Percentiles rank a stretch among this genome's conserved stretches.
phyloP scores from a whole-genome alignment of 2,797 vertebrate genomes.

The Tokudaia tokunoshimensis region DNA sequence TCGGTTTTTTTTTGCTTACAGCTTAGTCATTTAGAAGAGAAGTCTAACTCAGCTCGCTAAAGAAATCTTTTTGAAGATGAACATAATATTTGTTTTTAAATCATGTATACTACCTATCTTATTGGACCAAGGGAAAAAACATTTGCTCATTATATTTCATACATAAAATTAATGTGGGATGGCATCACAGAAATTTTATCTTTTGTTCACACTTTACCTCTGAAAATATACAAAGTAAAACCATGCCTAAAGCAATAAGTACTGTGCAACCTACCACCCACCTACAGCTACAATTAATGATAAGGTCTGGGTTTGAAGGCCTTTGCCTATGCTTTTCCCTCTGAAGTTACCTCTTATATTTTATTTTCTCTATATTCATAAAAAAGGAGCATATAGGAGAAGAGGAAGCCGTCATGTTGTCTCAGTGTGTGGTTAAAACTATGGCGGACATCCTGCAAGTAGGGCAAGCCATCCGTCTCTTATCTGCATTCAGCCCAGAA shows the following conservation, averaged over 20 bases:
- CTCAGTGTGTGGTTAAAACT: not conserved
- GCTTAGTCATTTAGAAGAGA: not conserved
- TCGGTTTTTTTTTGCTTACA: not conserved
- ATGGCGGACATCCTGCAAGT: not conserved
- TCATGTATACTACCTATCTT: not conserved
- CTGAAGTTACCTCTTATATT: not conserved
- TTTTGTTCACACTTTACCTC: not conserved
- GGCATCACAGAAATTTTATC: not conserved
- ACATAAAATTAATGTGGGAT: not conserved
- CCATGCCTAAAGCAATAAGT: not conserved
- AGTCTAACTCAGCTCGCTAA: not conserved
- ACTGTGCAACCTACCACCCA: not conserved
- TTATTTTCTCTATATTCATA: not conserved
- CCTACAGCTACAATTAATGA: not conserved
- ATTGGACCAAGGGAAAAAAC: not conserved
- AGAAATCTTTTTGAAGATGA: not conserved
- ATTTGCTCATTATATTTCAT: not conserved
- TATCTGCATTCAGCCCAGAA: not conserved
- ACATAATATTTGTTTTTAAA: conserved; percentile 10
- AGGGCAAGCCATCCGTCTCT: not conserved
- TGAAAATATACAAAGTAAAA: not conserved
- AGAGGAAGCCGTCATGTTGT: not conserved
- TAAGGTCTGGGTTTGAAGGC: not conserved
- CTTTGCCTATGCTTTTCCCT: not conserved
- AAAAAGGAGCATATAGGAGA: not conserved